These are phyloP conservation scores for Phocoena sinus DNA, from an alignment of 2,113 vertebrate species.

Conservation along the genomic window DNA sequence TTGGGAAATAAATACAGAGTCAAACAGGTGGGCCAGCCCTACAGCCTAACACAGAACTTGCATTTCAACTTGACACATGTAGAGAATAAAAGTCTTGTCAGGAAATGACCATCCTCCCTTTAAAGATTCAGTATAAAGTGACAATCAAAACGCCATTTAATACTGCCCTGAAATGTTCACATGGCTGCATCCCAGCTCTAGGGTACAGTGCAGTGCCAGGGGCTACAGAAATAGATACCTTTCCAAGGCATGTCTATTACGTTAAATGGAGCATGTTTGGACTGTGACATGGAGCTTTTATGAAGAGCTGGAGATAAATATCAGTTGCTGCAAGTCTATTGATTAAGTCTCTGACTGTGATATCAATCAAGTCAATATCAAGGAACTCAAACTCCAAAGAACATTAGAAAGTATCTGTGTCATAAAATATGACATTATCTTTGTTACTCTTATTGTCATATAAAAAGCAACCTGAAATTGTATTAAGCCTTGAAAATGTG, in stretches of 20 bases:
- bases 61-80: neutral
- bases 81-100: neutral
- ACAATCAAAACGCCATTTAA: neutral
- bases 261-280: no score
- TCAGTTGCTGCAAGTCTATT: neutral
- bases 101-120: neutral
- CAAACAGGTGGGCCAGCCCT: neutral
- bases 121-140: neutral
- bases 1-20: no score
- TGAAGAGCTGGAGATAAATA: neutral
- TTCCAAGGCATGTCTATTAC: fast-evolving
- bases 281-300: neutral
- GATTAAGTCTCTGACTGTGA: neutral
- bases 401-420: neutral
- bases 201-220: fast-evolving
- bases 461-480: neutral
- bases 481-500: neutral
- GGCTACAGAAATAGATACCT: neutral
- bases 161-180: neutral
- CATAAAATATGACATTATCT: neutral
- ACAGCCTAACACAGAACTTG: neutral
- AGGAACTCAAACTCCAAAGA: neutral
- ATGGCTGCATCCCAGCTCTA: fast-evolving
- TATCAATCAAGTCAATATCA: neutral
- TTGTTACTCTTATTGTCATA: neutral